Conservation (phyloP, 2,113 vertebrate genomes). For the Chunga burmeisteri region DNA sequence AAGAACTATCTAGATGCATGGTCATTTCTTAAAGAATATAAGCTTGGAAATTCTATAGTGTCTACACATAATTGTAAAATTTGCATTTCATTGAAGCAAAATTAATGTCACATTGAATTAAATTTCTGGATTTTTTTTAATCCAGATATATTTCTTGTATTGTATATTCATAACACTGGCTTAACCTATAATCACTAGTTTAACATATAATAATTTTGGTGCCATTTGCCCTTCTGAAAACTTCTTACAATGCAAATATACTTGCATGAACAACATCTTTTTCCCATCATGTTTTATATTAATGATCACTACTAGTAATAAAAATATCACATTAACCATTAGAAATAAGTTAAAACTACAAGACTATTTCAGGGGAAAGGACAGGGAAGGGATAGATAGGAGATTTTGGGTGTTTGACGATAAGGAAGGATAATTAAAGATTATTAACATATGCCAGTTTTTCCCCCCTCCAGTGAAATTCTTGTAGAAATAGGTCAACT, state of each 20-base stretch:
- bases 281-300: not conserved
- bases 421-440: constrained; percentile 28
- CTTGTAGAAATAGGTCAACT: constrained; percentile 22
- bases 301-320: not conserved
- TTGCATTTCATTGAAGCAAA: not conserved
- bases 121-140: not conserved
- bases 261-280: not conserved
- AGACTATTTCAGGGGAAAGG: not conserved
- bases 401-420: not conserved
- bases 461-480: not conserved
- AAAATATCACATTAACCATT: not conserved
- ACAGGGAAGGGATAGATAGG: not conserved
- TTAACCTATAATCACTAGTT: not conserved
- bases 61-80: not conserved
- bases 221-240: not conserved
- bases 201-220: not conserved
- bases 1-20: not conserved
- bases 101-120: not conserved
- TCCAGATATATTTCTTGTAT: not conserved
- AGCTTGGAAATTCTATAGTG: not conserved
- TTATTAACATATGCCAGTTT: constrained; percentile 27
- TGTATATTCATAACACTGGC: not conserved
- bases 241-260: not conserved
- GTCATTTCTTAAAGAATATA: not conserved
- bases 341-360: not conserved